Conservation (phyloP, 2,888 invertebrate species). For the Aethes cnicana region DNA sequence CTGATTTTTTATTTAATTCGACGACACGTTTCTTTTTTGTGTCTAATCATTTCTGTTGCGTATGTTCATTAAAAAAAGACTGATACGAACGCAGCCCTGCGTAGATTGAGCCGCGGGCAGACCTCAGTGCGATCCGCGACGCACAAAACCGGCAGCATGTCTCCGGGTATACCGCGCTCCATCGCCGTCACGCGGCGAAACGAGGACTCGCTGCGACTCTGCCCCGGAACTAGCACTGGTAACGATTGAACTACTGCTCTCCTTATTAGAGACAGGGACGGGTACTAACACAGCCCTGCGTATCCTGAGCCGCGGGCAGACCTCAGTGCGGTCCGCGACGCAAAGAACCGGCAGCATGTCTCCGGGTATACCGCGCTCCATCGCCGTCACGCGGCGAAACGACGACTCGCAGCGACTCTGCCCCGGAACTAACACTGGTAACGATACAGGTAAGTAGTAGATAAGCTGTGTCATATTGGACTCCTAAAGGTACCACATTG, state of each 20-base stretch:
- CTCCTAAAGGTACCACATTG: too few species aligned
- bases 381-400: slow-evolving; percentile 53
- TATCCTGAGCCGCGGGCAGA: slow-evolving; percentile 62
- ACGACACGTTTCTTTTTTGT: too few species aligned
- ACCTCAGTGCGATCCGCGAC: slow-evolving; percentile 63
- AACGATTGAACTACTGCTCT: too few species aligned
- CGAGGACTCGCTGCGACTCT: slow-evolving; percentile 56
- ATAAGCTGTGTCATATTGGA: too few species aligned
- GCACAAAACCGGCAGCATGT: slow-evolving; percentile 53
- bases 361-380: slow-evolving; percentile 56
- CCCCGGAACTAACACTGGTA: slow-evolving; percentile 59
- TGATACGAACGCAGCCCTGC: slow-evolving; percentile 75
- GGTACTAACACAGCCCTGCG: slow-evolving; percentile 74
- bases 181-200: slow-evolving; percentile 54
- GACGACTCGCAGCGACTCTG: slow-evolving; percentile 59
- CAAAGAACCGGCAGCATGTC: slow-evolving; percentile 56
- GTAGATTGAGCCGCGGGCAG: slow-evolving; percentile 59
- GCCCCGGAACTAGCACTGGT: slow-evolving; percentile 62
- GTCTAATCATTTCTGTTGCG: too few species aligned
- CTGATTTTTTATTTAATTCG: too few species aligned
- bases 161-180: slow-evolving; percentile 59
- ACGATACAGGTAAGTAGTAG: neutral
- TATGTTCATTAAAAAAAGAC: too few species aligned
- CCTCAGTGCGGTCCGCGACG: slow-evolving; percentile 60
- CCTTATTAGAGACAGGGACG: too few species aligned